Evolutionary conservation across 2,888 invertebrate genomes (phyloP), one percentile per base, ranked within the genome.

Genomic region (Epinotia brunnichana): DNA sequence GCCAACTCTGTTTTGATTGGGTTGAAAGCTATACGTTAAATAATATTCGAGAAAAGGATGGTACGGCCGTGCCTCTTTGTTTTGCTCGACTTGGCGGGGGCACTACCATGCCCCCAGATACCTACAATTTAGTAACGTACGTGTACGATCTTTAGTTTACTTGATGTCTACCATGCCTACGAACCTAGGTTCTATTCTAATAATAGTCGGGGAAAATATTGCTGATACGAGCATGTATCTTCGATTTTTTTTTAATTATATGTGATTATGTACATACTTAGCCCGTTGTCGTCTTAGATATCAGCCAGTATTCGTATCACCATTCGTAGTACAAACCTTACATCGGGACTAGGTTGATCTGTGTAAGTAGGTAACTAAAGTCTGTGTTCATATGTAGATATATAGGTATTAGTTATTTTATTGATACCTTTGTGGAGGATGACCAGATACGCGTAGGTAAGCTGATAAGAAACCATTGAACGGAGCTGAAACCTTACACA

Each of bases 401-500:
- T 15, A 13, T 13, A n/a, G n/a, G n/a, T n/a, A n/a, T 17, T 11
- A 39, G 7, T 9, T 51, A 17, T 19, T 19, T 54, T 7, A 15
- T 15, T 21, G 9, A 5, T 63, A 63, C 17, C 29, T 17, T 35
- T 19, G 51, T 17, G n/a, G 51, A 44, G 19, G 19, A 63, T 63
- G 64, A 70, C 57, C 48, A 13, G 63, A 64, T 63, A 39, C 4
- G 39, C 24, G 44, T 67, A 56, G 24, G 63, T 63, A 70, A 59
- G 24, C 21, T 39, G 64, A 63, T 29, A 59, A 48, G 70, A 70
- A 70, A 57, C 70, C 70, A 51, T 70, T 64, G 57, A 64, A 63
- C 21, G 19, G 63, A 51, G 62, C 57, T 63, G 70, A 70, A 70
- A 70, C 63, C 70, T 57, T 64, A 70, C 70, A 57, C 35, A 70